These are phyloP conservation scores for Hystrix brachyura DNA, from an alignment of 2,113 vertebrate species.

Conservation along the genomic window DNA sequence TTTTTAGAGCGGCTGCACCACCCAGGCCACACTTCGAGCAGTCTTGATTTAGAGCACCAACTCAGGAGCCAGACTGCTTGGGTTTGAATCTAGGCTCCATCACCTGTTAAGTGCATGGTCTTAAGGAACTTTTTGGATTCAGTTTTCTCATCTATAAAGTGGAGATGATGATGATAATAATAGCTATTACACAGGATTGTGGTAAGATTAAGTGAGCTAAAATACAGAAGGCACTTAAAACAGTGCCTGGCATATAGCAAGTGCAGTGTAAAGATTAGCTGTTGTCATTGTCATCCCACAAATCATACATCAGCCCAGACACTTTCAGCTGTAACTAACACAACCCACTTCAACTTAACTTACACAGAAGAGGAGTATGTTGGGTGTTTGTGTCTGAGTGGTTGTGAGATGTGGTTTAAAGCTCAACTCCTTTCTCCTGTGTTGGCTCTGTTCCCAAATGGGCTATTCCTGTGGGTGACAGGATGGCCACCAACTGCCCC, in stretches of 20 bases:
- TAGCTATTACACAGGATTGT: not conserved
- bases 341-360: slow-evolving; percentile 11
- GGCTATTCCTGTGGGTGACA: not conserved
- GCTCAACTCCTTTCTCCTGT: not conserved
- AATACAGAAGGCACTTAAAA: not conserved
- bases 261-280: not conserved
- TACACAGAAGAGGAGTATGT: not conserved
- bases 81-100: not conserved
- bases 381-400: slow-evolving; percentile 11
- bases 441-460: not conserved
- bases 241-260: not conserved
- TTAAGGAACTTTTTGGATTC: not conserved
- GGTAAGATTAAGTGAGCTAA: not conserved
- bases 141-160: slow-evolving; percentile 49
- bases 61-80: not conserved
- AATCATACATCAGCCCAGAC: not conserved
- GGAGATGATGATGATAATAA: not conserved
- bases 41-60: not conserved
- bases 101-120: not conserved
- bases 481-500: not conserved
- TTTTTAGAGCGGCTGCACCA: not conserved
- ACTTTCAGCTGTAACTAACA: slow-evolving; percentile 11
- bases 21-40: not conserved
- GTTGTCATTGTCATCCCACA: not conserved
- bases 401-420: not conserved